Conservation (phyloP, 1,140 invertebrate genomes). For the Drosophila lacteicornis region DNA sequence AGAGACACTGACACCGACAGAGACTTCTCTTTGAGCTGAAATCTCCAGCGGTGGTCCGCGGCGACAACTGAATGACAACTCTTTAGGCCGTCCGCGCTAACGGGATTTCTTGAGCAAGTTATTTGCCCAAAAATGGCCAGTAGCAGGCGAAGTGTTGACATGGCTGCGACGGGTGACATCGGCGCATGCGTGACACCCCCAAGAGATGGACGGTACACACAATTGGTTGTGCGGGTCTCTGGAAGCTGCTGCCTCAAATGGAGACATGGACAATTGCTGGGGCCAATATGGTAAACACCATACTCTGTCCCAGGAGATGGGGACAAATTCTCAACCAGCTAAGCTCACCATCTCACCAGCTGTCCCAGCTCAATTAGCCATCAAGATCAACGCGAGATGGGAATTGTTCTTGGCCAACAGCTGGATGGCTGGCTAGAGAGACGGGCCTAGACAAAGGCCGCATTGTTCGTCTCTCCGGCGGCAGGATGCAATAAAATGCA, state of each 20-base stretch:
- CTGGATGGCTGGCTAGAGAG: conserved; percentile 22
- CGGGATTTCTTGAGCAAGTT: conserved; percentile 68
- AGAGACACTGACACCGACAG: conserved; percentile 15
- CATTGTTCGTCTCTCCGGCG: conserved; percentile 59
- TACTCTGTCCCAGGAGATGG: conserved; percentile 32
- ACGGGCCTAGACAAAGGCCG: conserved; percentile 65
- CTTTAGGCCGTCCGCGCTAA: conserved; percentile 62
- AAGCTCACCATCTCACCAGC: conserved; percentile 11
- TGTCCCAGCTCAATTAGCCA: conserved; percentile 59
- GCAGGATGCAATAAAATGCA: conserved; percentile 81
- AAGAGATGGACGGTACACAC: conserved; percentile 16
- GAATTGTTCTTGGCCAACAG: conserved; percentile 54
- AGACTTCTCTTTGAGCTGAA: conserved; percentile 19
- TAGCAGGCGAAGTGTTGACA: conserved; percentile 66
- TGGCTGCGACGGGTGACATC: conserved; percentile 71
- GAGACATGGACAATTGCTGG: conserved; percentile 4
- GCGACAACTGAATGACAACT: conserved; percentile 79
- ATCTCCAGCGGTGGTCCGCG: conserved; percentile 66
- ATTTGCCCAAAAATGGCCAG: conserved; percentile 78
- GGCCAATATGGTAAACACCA: conserved; percentile 64
- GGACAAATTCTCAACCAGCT: conserved; percentile 57
- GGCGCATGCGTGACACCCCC: conserved; percentile 76
- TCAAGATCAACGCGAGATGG: conserved; percentile 37
- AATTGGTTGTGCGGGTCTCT: not conserved
- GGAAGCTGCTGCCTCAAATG: not conserved